Percentiles rank a stretch among this genome's conserved stretches.
These are phyloP conservation scores for Neopipo cinnamomea DNA, from an alignment of 2,113 vertebrate genomes.

Conservation along the genomic window DNA sequence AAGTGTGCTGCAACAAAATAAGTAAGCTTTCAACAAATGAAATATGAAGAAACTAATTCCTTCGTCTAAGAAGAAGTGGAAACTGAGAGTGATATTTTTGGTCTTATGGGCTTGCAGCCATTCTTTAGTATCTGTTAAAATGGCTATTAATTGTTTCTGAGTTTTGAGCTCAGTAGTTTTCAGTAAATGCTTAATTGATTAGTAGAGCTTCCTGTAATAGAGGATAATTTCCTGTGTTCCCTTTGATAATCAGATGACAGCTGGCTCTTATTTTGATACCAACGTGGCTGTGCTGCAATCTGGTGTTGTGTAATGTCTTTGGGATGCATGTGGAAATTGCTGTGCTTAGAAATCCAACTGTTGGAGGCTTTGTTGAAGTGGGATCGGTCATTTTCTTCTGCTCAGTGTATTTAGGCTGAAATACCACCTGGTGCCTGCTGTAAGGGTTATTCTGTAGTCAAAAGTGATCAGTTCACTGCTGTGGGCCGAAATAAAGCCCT, in stretches of 20 bases:
- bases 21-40: not conserved
- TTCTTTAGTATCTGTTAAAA: not conserved
- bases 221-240: slow-evolving; percentile 16
- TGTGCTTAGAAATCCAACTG: not conserved
- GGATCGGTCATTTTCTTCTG: not conserved
- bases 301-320: not conserved
- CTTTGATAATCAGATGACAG: slow-evolving; percentile 27
- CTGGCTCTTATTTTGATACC: slow-evolving; percentile 1
- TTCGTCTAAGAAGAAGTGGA: not conserved
- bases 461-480: not conserved
- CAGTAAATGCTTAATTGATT: slow-evolving; percentile 3
- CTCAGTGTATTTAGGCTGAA: not conserved
- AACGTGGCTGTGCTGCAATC: not conserved
- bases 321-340: not conserved
- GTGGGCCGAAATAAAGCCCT: not conserved
- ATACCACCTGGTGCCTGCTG: not conserved
- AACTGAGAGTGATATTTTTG: not conserved
- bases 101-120: not conserved
- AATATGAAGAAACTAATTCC: not conserved
- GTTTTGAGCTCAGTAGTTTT: not conserved
- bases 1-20: not conserved
- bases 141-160: not conserved
- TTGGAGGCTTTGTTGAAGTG: not conserved
- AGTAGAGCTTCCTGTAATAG: not conserved
- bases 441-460: not conserved